Conservation (phyloP, 2,888 invertebrate genomes). For the Nebria brevicollis region DNA sequence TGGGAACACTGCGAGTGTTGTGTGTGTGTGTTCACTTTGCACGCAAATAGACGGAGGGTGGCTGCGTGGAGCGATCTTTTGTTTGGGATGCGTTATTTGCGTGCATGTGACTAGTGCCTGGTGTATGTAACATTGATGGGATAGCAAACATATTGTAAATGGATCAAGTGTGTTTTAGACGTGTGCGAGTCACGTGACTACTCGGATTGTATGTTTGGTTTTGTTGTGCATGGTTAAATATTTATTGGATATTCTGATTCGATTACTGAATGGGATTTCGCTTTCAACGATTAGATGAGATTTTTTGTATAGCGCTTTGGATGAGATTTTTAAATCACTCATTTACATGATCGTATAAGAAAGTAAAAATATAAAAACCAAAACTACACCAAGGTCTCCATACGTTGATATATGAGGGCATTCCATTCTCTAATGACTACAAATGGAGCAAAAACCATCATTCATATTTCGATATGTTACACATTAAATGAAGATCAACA, state of each 20-base stretch:
- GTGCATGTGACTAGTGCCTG: background rate
- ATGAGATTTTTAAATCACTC: too few relatives aligned
- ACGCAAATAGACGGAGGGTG: background rate
- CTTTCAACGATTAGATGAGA: background rate
- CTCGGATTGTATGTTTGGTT: conserved; percentile 22
- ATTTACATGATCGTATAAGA: too few relatives aligned
- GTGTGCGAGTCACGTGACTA: conserved; percentile 27
- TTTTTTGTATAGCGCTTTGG: too few relatives aligned
- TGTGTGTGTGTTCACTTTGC: conserved; percentile 7
- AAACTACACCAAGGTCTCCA: background rate
- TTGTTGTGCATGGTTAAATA: conserved; percentile 29
- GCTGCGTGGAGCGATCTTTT: conserved; percentile 4
- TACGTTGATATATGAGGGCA: conserved; percentile 26
- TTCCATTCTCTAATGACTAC: conserved; percentile 30
- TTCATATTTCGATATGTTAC: conserved; percentile 30
- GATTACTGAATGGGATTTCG: conserved; percentile 18
- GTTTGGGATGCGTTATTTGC: background rate
- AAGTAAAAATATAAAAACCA: too few relatives aligned
- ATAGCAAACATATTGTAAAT: conserved; percentile 26
- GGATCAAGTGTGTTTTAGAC: conserved; percentile 23
- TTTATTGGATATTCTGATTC: conserved; percentile 21
- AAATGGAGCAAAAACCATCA: background rate
- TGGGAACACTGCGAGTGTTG: background rate
- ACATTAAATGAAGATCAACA: conserved; percentile 45
- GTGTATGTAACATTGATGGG: background rate